phyloP scores from a whole-genome alignment of 2,888 invertebrate genomes.

The Drosophila subquinaria region DNA sequence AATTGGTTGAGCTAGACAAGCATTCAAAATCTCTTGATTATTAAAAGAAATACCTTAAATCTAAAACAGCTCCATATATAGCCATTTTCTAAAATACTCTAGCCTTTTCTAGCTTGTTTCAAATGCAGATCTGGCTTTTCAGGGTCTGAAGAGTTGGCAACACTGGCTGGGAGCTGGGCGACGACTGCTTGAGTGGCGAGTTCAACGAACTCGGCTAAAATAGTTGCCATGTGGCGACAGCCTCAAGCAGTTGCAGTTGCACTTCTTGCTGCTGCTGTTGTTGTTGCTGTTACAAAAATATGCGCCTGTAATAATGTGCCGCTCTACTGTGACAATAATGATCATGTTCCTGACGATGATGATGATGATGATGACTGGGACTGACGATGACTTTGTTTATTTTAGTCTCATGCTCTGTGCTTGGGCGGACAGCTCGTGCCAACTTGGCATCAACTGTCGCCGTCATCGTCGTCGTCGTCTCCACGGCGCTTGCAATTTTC shows the following conservation, averaged over 20 bases:
- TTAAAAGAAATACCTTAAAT: too few species aligned
- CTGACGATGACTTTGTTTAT: conserved; percentile 61
- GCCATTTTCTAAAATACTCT: too few species aligned
- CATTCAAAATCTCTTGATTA: too few species aligned
- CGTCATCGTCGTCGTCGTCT: background rate
- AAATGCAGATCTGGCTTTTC: too few species aligned
- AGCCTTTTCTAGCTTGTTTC: too few species aligned
- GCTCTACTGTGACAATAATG: conserved; percentile 26
- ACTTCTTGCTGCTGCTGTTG: conserved; percentile 14
- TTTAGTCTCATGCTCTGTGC: conserved; percentile 72
- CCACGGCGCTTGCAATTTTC: conserved; percentile 2
- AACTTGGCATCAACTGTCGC: conserved; percentile 2
- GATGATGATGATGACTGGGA: conserved; percentile 34
- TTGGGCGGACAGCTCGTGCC: conserved; percentile 67
- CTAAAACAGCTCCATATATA: too few species aligned
- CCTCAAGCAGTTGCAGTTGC: conserved; percentile 40
- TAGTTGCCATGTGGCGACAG: conserved; percentile 74
- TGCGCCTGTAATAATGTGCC: conserved; percentile 43
- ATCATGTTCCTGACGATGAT: conserved; percentile 28
- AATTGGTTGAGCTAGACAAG: too few species aligned
- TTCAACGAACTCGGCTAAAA: conserved; percentile 70
- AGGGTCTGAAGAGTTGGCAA: too few species aligned
- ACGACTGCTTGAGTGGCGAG: conserved; percentile 24
- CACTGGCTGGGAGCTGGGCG: background rate
- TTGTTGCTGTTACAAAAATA: conserved; percentile 29